Base-by-base conservation (phyloP, 2,888 invertebrate genomes). In the Ashinkailepas kermadecensis region DNA sequence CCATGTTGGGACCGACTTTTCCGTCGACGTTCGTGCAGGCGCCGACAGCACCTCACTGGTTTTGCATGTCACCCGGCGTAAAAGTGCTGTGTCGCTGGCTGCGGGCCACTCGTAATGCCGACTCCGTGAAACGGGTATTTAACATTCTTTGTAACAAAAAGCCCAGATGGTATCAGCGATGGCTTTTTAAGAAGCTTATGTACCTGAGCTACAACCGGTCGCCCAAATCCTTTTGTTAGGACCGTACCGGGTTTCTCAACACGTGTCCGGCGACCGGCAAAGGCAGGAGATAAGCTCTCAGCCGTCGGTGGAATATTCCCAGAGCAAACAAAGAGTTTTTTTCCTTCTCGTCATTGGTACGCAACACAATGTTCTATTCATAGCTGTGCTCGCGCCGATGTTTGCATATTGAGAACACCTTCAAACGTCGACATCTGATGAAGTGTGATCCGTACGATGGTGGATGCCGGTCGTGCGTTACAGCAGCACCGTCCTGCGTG, bases 151-250 rank as follows among this genome's bases (percentile, higher is more conserved):
- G 15, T 70, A 39, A 39, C 70, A 70, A 70, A 70, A 70, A 39
- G 25, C 25, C 3, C 25, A 15, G 70, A 70, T 70, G 2, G 9
- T 70, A 70, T 70, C 70, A 4, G 12, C 39, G 25, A 70, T 70
- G 70, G 39, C 70, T 70, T 70, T 70, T 70, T 70, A 70, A 70
- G 70, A 25, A 39, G 70, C 70, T 70, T 70, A 70, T 13, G 25
- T 39, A 70, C 39, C 70, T 13, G 39, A 70, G 70, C 25, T 13
- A 21, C 15, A 70, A 39, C 70, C 39, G 39, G 70, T 70, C 70
- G 23, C 70, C 39, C 23, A 70, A 70, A 39, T 25, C 70, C 70
- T 15, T 70, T 13, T 70, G 70, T 70, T 10, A 39, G 39, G 15
- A 10, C 13, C 15, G 25, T 39, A 7, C 70, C 25, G 39, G 10